These are phyloP conservation scores for Epizoanthus illoricatus DNA, from an alignment of 92 coral and sea anemone species.

Conservation along the genomic window DNA sequence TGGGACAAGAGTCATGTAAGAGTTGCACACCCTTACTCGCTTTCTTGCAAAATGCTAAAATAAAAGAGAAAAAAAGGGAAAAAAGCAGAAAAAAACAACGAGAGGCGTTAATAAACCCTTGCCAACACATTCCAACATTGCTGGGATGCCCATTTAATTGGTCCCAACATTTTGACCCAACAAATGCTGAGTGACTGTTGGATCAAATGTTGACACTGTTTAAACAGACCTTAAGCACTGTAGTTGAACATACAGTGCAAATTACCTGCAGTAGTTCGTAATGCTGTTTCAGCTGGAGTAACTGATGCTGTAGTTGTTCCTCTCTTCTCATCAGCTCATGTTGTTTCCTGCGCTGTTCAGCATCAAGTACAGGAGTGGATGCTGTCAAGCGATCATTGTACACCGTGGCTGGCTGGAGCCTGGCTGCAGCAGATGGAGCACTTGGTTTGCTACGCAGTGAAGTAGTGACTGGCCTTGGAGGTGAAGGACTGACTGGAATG, in stretches of 20 bases:
- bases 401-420: constrained; percentile 41
- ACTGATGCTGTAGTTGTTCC: constrained; percentile 65
- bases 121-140: too few species aligned
- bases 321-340: constrained; percentile 80
- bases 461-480: constrained; percentile 1
- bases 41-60: too few species aligned
- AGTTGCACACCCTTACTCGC: too few species aligned
- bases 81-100: too few species aligned
- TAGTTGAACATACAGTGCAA: too few species aligned
- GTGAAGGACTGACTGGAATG: constrained; percentile 21
- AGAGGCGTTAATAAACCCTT: too few species aligned
- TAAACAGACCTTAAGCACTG: not conserved
- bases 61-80: too few species aligned
- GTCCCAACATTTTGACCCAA: too few species aligned
- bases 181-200: too few species aligned
- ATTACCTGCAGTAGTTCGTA: constrained; percentile 84
- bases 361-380: constrained; percentile 89
- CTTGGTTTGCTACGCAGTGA: not conserved
- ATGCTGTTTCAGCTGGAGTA: constrained; percentile 72
- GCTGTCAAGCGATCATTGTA: constrained; percentile 90
- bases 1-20: too few species aligned
- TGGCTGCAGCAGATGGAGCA: not conserved
- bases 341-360: constrained; percentile 75
- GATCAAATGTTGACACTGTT: too few species aligned
- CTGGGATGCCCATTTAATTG: too few species aligned